phyloP scores from a whole-genome alignment of 92 coral and sea anemone species.

The Palythoa caribaeorum region DNA sequence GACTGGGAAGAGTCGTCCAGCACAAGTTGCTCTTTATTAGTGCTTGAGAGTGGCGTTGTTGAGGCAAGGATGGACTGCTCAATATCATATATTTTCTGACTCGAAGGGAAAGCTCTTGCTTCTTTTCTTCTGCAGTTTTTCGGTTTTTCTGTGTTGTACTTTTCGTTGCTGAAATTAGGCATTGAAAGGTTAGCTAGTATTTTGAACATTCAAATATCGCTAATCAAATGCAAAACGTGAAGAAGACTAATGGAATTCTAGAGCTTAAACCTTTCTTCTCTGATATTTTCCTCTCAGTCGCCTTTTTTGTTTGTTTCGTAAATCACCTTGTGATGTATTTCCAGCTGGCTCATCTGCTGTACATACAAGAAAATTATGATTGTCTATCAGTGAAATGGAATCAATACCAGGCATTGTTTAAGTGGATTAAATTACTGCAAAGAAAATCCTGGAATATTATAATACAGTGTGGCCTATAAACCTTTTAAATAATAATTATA shows the following conservation, averaged over 20 bases:
- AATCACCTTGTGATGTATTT: neutral
- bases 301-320: neutral
- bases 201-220: neutral
- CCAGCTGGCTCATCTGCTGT: neutral
- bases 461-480: neutral
- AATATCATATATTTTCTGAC: neutral
- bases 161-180: slow-evolving; percentile 35
- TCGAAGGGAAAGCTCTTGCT: neutral
- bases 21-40: neutral
- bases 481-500: neutral
- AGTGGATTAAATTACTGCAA: no score
- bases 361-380: neutral
- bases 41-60: neutral
- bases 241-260: neutral
- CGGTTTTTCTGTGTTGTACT: neutral
- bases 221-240: neutral
- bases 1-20: slow-evolving; percentile 35
- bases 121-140: neutral
- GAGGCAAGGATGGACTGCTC: neutral
- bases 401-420: neutral
- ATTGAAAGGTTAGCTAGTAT: slow-evolving; percentile 27
- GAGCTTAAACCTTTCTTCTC: slow-evolving; percentile 39
- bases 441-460: neutral
- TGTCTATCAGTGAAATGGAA: neutral
- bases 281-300: neutral